Evolutionary conservation across 2,797 vertebrate species (phyloP).

Genomic region (Choloepus didactylus): DNA sequence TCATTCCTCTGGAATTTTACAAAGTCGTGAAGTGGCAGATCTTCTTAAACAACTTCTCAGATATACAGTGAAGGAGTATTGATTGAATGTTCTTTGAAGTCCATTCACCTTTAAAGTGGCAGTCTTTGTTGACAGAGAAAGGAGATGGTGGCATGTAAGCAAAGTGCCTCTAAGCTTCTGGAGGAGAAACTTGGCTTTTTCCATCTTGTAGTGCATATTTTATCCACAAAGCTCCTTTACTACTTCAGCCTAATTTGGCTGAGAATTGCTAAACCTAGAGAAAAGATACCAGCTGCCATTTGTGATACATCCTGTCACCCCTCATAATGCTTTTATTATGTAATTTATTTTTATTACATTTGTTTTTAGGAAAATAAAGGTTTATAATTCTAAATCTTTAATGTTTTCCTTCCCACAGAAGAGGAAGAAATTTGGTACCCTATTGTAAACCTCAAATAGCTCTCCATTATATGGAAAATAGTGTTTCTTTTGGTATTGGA

Average conservation of each 20-base stretch:
- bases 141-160: constrained; percentile 55
- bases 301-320: not conserved
- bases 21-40: not conserved
- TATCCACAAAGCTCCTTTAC: not conserved
- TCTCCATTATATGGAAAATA: not conserved
- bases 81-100: constrained; percentile 70
- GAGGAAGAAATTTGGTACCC: not conserved
- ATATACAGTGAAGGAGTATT: constrained; percentile 20
- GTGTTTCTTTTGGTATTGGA: not conserved
- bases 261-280: not conserved
- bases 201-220: not conserved
- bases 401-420: not conserved
- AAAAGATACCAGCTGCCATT: not conserved
- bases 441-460: not conserved
- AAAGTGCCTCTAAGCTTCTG: constrained; percentile 35
- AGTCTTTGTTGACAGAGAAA: constrained; percentile 78
- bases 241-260: not conserved
- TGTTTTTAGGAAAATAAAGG: constrained; percentile 66
- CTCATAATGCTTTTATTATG: not conserved
- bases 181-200: not conserved
- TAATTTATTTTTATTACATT: constrained; percentile 69
- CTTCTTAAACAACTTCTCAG: not conserved
- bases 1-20: not conserved
- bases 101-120: constrained; percentile 76
- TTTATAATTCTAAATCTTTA: constrained; percentile 57